These are phyloP conservation scores for Chesias legatella DNA, from an alignment of 2,888 invertebrate species.

Conservation along the genomic window DNA sequence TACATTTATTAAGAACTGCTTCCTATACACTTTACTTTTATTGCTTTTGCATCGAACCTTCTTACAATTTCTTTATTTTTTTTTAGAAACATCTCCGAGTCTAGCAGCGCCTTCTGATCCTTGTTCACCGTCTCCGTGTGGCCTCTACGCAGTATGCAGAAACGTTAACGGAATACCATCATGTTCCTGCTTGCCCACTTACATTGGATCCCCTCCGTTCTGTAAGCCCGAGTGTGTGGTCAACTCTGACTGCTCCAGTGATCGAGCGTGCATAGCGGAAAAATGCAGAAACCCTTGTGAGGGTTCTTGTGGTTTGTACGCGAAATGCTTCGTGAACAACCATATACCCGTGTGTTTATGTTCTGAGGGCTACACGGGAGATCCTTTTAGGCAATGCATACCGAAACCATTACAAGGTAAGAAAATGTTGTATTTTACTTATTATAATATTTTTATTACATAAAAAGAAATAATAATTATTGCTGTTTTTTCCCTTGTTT, in stretches of 20 bases:
- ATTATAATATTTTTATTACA: not conserved
- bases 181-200: constrained; percentile 85
- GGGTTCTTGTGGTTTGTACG: constrained; percentile 84
- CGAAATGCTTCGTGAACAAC: constrained; percentile 84
- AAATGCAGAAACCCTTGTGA: constrained; percentile 86
- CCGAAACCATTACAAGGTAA: constrained; percentile 74
- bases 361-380: constrained; percentile 82
- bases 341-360: constrained; percentile 88
- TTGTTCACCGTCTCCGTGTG: constrained; percentile 88
- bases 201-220: constrained; percentile 83
- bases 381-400: constrained; percentile 85
- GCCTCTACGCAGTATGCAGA: constrained; percentile 86
- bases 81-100: constrained; percentile 53
- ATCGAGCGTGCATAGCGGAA: constrained; percentile 84
- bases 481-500: too few species aligned
- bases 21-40: too few species aligned
- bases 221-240: constrained; percentile 84
- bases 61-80: constrained; percentile 1
- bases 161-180: constrained; percentile 85
- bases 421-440: not conserved
- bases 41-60: too few species aligned
- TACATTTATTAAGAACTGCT: constrained; percentile 21
- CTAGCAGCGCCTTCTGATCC: constrained; percentile 77
- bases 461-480: too few species aligned
- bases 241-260: constrained; percentile 83